Conservation (phyloP, 2,797 vertebrate species). For the Gambusia yucatana region DNA sequence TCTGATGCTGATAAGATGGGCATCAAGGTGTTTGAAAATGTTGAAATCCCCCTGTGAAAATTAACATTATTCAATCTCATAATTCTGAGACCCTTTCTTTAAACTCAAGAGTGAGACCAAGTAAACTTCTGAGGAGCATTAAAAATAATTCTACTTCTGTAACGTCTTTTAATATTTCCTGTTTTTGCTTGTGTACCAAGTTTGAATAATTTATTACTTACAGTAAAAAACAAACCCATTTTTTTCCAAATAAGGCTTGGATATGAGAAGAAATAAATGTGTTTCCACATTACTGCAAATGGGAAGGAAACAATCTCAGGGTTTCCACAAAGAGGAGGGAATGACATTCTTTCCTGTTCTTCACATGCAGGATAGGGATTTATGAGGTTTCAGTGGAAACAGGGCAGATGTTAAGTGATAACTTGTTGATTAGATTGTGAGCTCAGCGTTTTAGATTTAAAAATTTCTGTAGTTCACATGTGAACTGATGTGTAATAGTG, state of each 20-base stretch:
- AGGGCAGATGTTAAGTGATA: slow-evolving; percentile 6
- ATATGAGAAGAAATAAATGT: neutral
- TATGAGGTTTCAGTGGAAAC: slow-evolving; percentile 6
- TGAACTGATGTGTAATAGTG: neutral
- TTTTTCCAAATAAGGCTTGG: neutral
- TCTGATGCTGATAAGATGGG: neutral
- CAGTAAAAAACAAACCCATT: neutral
- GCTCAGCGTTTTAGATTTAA: neutral
- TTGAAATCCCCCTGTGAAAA: neutral
- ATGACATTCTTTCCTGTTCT: slow-evolving; percentile 2
- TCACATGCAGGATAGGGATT: slow-evolving; percentile 29
- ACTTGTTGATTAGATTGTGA: neutral
- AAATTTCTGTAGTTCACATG: neutral
- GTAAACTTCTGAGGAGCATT: neutral
- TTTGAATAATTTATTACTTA: neutral
- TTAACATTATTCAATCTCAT: neutral
- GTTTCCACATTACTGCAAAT: neutral
- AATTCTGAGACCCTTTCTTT: neutral
- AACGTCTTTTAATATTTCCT: neutral
- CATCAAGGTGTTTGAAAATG: neutral
- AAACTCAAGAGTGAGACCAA: neutral
- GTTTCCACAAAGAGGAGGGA: slow-evolving; percentile 4
- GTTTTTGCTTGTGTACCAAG: neutral
- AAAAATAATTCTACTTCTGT: neutral
- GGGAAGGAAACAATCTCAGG: neutral